These are phyloP conservation scores for Schrankia costaestrigalis DNA, from an alignment of 2,888 invertebrate species.

Conservation along the genomic window DNA sequence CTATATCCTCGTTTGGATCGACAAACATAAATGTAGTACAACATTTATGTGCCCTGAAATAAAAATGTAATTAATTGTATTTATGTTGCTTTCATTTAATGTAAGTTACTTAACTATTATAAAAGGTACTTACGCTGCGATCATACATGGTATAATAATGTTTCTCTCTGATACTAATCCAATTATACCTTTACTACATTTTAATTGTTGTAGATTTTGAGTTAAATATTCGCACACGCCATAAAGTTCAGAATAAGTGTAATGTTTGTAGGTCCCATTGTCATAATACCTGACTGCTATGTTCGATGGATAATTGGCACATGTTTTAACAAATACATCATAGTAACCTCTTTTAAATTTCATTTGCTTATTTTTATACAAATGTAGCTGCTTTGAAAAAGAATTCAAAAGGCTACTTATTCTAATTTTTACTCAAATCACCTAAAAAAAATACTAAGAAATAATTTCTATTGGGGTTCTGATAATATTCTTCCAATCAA, in stretches of 20 bases:
- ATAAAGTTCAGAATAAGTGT: constrained; percentile 69
- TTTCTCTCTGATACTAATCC: constrained; percentile 75
- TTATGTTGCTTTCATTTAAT: constrained; percentile 80
- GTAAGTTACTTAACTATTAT: too few species aligned
- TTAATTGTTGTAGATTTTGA: constrained; percentile 59
- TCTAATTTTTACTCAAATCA: too few species aligned
- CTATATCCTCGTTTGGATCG: constrained; percentile 54
- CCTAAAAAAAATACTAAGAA: too few species aligned
- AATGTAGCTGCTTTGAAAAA: too few species aligned
- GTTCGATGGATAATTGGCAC: constrained; percentile 57
- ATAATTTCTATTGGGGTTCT: too few species aligned
- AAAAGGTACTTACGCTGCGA: constrained; percentile 75
- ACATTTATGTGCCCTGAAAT: constrained; percentile 76
- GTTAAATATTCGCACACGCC: constrained; percentile 70
- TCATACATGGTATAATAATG: constrained; percentile 73
- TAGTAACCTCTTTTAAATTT: constrained; percentile 60
- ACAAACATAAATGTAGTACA: constrained; percentile 76
- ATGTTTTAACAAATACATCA: constrained; percentile 64
- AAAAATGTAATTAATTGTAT: constrained; percentile 30
- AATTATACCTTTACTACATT: constrained; percentile 61
- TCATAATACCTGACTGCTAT: constrained; percentile 58
- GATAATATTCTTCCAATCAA: too few species aligned
- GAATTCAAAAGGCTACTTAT: too few species aligned
- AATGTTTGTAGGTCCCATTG: constrained; percentile 50
- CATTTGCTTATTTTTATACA: constrained; percentile 19